Evolutionary conservation across 2,888 invertebrate genomes (phyloP).

Genomic region (Apodemia zela): DNA sequence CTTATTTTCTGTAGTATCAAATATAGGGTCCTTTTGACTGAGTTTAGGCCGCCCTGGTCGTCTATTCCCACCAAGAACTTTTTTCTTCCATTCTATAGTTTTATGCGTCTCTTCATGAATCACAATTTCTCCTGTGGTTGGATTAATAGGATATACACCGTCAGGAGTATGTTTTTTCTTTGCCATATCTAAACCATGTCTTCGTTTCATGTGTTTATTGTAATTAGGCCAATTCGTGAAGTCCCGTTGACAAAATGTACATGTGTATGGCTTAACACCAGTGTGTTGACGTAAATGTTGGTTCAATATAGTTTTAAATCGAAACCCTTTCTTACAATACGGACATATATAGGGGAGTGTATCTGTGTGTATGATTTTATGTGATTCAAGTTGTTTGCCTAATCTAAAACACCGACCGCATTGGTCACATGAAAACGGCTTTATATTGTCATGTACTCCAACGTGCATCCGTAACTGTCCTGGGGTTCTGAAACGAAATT

Average conservation of each 20-base stretch:
- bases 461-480: constrained; percentile 57
- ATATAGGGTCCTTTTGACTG: constrained; percentile 18
- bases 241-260: constrained; percentile 84
- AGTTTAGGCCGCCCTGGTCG: constrained; percentile 26
- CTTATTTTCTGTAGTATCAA: not conserved
- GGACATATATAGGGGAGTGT: constrained; percentile 88
- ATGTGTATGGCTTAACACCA: constrained; percentile 86
- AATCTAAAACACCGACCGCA: constrained; percentile 77
- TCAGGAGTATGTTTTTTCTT: constrained; percentile 70
- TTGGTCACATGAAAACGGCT: constrained; percentile 64
- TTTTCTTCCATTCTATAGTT: constrained; percentile 51
- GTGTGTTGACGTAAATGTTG: constrained; percentile 88
- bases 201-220: constrained; percentile 89
- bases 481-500: constrained; percentile 44
- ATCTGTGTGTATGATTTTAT: constrained; percentile 88
- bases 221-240: constrained; percentile 92
- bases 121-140: constrained; percentile 43
- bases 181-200: constrained; percentile 80
- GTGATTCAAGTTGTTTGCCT: constrained; percentile 85
- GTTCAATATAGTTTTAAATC: constrained; percentile 86
- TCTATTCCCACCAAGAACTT: constrained; percentile 36
- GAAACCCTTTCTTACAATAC: constrained; percentile 87
- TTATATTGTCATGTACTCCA: constrained; percentile 63
- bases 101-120: constrained; percentile 42
- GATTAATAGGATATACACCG: constrained; percentile 53